Evolutionary conservation across 1,140 invertebrate species (phyloP), one percentile per base, ranked within the genome.

Genomic region (Lordiphosa collinella): DNA sequence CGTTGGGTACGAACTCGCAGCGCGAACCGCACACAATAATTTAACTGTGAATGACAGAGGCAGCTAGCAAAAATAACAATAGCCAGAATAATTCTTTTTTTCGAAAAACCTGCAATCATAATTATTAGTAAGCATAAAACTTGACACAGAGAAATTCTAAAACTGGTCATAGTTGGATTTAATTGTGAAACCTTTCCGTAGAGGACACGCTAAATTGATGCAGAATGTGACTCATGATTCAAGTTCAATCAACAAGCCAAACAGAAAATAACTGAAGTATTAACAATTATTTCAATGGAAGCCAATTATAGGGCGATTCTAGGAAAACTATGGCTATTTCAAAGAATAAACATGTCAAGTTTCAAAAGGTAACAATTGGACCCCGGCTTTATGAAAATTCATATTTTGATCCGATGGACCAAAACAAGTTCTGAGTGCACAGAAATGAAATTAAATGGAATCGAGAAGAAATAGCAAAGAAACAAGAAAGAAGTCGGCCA

Each of bases 1-100:
- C 59, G 75, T 55, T 61, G 40, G 38, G 48, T 54, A 44, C 64
- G 41, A 79, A 78, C 68, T 79, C 68, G 65, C 65, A 22, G 51
- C 48, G 58, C 47, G 58, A 40, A 29, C 22, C 55, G 31, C 46
- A 48, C 11, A 29, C 14, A 13, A 16, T 7, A 44, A 12, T 10
- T 69, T 63, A 63, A 72, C 71, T 68, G 49, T 63, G 54, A 52
- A 67, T 40, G 18, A 40, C 25, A 55, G 54, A 14, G 36, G 25
- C 18, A 32, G 22, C 34, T 31, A 36, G 36, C 40, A 60, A 69
- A 14, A 56, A 56, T 60, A 47, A 43, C 44, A 62, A 54, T 41
- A 44, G 16, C 52, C 46, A 40, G 36, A 55, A 54, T 51, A 36
- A 36, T 50, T 54, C 49, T 38, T 32, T 37, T 25, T 51, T 46